phyloP scores from a whole-genome alignment of 2,888 invertebrate genomes.

The Eupithecia subumbrata region DNA sequence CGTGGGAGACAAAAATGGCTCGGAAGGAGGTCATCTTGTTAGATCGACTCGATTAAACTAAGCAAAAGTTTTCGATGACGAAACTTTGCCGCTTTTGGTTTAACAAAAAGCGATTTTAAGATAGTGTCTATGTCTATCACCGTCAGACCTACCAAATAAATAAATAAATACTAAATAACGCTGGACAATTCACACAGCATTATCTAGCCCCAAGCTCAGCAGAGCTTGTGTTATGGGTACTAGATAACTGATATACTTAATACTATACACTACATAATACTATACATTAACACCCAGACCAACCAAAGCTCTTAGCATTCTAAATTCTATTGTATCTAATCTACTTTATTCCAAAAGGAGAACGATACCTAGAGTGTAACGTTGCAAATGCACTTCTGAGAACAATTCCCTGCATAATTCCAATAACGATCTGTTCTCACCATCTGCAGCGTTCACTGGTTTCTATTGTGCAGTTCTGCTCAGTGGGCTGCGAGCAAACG shows the following conservation, averaged over 20 bases:
- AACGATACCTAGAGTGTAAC: background rate
- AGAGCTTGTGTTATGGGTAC: too few relatives aligned
- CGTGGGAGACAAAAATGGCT: background rate
- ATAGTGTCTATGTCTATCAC: background rate
- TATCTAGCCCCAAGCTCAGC: too few relatives aligned
- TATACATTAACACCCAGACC: too few relatives aligned
- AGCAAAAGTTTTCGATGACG: background rate
- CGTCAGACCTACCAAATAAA: too few relatives aligned
- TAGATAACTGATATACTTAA: too few relatives aligned
- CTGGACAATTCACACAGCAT: too few relatives aligned
- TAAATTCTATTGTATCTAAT: conserved; percentile 1
- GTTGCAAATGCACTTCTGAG: conserved; percentile 21
- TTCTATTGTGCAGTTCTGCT: conserved; percentile 33
- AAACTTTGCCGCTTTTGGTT: background rate
- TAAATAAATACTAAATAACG: too few relatives aligned
- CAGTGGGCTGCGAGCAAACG: conserved; percentile 25
- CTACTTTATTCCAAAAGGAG: background rate
- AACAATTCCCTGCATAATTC: conserved; percentile 23
- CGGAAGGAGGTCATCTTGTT: background rate
- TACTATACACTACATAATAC: too few relatives aligned
- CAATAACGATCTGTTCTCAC: conserved; percentile 37
- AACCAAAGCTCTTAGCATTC: background rate
- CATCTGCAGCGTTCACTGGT: conserved; percentile 28
- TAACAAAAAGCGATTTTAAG: background rate
- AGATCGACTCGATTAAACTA: background rate